Conservation (phyloP, 2,888 invertebrate genomes). For the Brachypalpus laphriformis region DNA sequence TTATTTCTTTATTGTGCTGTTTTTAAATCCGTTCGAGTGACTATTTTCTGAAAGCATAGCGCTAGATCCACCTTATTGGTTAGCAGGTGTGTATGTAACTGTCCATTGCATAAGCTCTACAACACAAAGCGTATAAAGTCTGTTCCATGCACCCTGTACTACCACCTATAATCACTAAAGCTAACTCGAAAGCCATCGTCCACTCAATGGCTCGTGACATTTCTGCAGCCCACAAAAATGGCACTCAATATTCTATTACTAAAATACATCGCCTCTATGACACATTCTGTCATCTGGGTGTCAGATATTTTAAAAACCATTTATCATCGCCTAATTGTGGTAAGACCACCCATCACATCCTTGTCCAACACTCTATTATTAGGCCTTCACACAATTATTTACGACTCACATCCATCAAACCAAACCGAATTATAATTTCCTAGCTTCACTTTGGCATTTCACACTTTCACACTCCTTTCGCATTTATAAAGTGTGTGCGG, state of each 20-base stretch:
- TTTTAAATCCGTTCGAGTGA: too few species aligned
- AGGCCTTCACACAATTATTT: conserved; percentile 20
- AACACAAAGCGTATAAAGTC: too few species aligned
- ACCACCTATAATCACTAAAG: too few species aligned
- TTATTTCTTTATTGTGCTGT: too few species aligned
- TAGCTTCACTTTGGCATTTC: conserved; percentile 53
- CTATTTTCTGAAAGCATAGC: too few species aligned
- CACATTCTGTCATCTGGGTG: conserved; percentile 60
- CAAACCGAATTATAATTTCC: conserved; percentile 56
- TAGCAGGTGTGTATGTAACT: too few species aligned
- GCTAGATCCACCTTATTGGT: too few species aligned
- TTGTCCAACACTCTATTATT: conserved; percentile 55
- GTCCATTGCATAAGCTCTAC: too few species aligned
- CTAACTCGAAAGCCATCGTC: too few species aligned
- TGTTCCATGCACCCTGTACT: too few species aligned
- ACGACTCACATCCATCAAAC: conserved; percentile 65
- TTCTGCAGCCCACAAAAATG: neutral
- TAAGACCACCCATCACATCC: conserved; percentile 55
- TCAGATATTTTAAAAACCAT: conserved; percentile 68
- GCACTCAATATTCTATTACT: neutral
- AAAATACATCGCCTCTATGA: conserved; percentile 46
- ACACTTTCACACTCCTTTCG: conserved; percentile 23
- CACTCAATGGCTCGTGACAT: neutral
- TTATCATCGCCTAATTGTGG: conserved; percentile 70
- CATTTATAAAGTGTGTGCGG: conserved; percentile 14